Percentiles rank a stretch among this genome's conserved stretches.
Conservation (phyloP, 2,888 invertebrate genomes). For the Aquatica leii region DNA sequence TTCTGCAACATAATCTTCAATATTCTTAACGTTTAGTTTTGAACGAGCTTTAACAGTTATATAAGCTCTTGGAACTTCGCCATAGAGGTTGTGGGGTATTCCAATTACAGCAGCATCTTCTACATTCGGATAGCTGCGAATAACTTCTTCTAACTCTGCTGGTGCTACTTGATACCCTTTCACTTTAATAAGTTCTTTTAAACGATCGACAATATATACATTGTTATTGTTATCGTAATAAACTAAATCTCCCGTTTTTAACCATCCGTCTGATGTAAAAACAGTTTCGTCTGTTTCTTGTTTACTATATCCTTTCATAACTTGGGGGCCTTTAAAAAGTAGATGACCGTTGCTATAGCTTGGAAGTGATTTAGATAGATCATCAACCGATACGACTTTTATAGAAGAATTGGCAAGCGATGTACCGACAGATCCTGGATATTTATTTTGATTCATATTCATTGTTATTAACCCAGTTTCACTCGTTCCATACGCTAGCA, state of each 20-base stretch:
- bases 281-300: conserved; percentile 74
- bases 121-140: conserved; percentile 75
- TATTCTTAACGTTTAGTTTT: conserved; percentile 63
- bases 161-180: conserved; percentile 81
- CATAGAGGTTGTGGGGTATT: conserved; percentile 69
- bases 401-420: conserved; percentile 69
- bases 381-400: conserved; percentile 67
- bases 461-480: conserved; percentile 59
- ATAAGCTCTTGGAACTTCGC: conserved; percentile 79
- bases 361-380: conserved; percentile 45
- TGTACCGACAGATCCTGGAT: conserved; percentile 63
- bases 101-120: conserved; percentile 84
- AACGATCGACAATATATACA: conserved; percentile 76
- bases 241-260: conserved; percentile 71
- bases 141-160: conserved; percentile 79
- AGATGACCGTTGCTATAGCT: conserved; percentile 73
- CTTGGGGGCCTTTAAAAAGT: conserved; percentile 78
- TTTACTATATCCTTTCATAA: conserved; percentile 84
- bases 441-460: background rate
- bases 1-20: conserved; percentile 68
- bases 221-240: conserved; percentile 69
- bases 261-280: conserved; percentile 74
- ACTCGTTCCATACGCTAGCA: conserved; percentile 73
- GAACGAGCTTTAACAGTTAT: conserved; percentile 64
- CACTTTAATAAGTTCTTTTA: conserved; percentile 83